phyloP scores from a whole-genome alignment of 2,113 vertebrate genomes.

The Burhinus bistriatus region DNA sequence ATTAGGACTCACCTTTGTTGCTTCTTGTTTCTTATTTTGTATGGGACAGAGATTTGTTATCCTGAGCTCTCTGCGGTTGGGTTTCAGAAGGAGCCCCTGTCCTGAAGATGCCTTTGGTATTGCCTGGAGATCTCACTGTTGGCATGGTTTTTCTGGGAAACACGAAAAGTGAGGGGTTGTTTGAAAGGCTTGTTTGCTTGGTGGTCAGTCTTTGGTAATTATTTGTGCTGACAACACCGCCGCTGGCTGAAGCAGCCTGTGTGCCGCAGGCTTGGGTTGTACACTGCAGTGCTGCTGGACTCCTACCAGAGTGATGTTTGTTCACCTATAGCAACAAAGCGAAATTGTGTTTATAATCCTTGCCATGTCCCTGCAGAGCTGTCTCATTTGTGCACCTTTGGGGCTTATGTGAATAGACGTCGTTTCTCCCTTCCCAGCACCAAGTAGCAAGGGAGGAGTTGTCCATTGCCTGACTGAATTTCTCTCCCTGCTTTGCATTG shows the following conservation, averaged over 20 bases:
- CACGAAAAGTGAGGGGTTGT: neutral
- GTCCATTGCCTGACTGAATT: neutral
- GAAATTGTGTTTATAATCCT: conserved; percentile 3
- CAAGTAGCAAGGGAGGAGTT: neutral
- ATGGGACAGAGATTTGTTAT: neutral
- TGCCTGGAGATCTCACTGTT: neutral
- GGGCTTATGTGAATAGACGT: neutral
- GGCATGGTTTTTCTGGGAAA: neutral
- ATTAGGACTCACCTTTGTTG: neutral
- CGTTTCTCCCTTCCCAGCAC: neutral
- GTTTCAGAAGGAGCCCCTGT: neutral
- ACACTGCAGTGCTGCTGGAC: neutral
- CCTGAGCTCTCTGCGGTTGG: neutral
- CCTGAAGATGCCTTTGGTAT: neutral
- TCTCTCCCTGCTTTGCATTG: neutral
- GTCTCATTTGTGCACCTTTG: neutral
- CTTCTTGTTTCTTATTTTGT: neutral
- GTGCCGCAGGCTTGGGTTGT: neutral
- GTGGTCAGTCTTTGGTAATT: neutral
- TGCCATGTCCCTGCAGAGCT: conserved; percentile 5
- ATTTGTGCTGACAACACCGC: conserved; percentile 7
- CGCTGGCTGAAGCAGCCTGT: neutral
- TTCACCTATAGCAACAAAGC: conserved; percentile 22
- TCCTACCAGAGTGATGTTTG: neutral
- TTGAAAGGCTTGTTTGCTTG: neutral